phyloP scores from a whole-genome alignment of 2,113 vertebrate species.

The Anoplopoma fimbria region DNA sequence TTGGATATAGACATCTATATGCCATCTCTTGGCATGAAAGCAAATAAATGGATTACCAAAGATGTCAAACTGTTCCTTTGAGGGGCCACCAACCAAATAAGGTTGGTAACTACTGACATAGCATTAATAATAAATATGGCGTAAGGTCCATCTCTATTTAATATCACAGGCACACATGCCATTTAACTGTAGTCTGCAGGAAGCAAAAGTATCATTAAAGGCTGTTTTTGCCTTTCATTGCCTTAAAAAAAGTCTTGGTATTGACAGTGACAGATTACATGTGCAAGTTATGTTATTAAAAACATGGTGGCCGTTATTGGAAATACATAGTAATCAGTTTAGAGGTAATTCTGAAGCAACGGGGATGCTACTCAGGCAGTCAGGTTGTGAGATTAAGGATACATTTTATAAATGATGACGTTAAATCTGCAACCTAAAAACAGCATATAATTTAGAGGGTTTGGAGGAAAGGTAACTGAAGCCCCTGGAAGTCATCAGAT shows the following conservation, averaged over 20 bases:
- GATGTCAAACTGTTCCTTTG: background rate
- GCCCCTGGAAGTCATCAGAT: slow-evolving; percentile 30
- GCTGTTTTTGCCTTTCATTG: background rate
- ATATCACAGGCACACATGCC: background rate
- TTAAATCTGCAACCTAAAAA: background rate
- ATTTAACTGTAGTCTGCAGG: slow-evolving; percentile 5
- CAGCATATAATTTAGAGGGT: slow-evolving; percentile 12
- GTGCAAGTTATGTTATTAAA: slow-evolving; percentile 37
- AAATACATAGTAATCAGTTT: slow-evolving; percentile 29
- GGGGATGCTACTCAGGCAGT: background rate
- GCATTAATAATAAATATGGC: background rate
- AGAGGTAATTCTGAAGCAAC: slow-evolving; percentile 7
- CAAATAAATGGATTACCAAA: background rate
- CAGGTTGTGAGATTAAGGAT: background rate
- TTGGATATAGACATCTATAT: background rate
- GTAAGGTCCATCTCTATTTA: background rate
- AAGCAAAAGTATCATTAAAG: slow-evolving; percentile 4
- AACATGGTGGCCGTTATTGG: background rate
- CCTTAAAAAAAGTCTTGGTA: background rate
- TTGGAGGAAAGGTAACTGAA: slow-evolving; percentile 16
- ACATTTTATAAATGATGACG: slow-evolving; percentile 6
- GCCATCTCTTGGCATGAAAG: background rate
- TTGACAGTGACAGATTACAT: slow-evolving; percentile 28
- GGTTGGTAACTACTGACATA: background rate
- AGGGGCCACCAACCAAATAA: background rate